These are phyloP conservation scores for Elanoides forficatus DNA, from an alignment of 2,113 vertebrate genomes.

Conservation along the genomic window DNA sequence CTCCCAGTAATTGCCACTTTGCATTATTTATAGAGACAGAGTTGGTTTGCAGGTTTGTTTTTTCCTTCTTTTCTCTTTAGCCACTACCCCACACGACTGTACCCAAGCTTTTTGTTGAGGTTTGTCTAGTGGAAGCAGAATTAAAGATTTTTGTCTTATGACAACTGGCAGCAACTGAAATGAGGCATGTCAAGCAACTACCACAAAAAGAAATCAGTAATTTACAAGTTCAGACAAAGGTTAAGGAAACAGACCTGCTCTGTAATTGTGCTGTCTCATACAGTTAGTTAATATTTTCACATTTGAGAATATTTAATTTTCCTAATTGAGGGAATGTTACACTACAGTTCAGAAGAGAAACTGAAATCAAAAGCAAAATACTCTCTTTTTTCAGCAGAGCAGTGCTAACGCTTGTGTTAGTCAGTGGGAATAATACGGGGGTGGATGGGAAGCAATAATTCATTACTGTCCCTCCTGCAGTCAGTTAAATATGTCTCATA, in stretches of 20 bases:
- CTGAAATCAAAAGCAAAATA: background rate
- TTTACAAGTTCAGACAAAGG: constrained; percentile 43
- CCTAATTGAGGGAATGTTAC: background rate
- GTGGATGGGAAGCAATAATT: constrained; percentile 3
- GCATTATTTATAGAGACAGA: constrained; percentile 18
- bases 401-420: background rate
- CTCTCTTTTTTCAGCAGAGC: background rate
- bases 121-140: constrained; percentile 32
- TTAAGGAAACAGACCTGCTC: background rate
- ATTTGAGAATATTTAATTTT: constrained; percentile 1
- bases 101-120: background rate
- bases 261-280: background rate
- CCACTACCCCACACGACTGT: background rate
- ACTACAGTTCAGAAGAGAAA: background rate
- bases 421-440: background rate
- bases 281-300: background rate
- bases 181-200: constrained; percentile 5
- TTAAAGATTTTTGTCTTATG: background rate
- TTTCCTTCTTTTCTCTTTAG: background rate
- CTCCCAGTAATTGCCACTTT: background rate
- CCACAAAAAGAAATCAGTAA: constrained; percentile 28
- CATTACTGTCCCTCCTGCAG: background rate
- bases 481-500: constrained; percentile 12
- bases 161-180: constrained; percentile 16
- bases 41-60: background rate